Evolutionary conservation across 2,888 invertebrate species (phyloP), one percentile per base, ranked within the genome.

Genomic region (Drosophila borealis): DNA sequence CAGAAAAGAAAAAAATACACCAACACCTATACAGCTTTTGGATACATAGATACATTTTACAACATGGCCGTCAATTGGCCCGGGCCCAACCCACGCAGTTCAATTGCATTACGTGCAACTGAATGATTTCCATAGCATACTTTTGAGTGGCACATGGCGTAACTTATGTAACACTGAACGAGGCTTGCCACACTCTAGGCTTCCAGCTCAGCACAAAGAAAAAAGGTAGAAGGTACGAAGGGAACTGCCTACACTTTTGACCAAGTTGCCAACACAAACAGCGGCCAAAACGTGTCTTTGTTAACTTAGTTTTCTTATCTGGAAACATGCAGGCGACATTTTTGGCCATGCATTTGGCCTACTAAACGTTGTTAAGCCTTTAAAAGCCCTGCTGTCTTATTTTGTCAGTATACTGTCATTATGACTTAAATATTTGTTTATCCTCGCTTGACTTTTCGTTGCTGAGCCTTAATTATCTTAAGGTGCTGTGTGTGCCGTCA

Each of bases 71-170:
- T 56, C 70, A 62, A 60, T 44, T 62, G 64, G 60, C 34, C 37
- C n/a, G 10, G n/a, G 19, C 29, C 11, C 59, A 51, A 41, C 60
- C 55, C 55, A 60, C 25, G 11, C 19, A 60, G 48, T 46, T 72
- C 83, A 70, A 82, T 86, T 82, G 86, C 71, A 74, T 82, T 76
- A 76, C 51, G 68, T 70, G 66, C 80, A 75, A 49, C 57, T 68
- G 54, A 86, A 56, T 50, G 67, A 66, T 71, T 86, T 71, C 19
- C 75, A 69, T 76, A 81, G 88, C 71, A 84, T 53, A 78, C 75
- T 65, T 84, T 75, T 62, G 14, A 71, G 76, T 19, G 44, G 49
- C 36, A 44, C 13, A 17, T 33, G 33, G 19, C n/a, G n/a, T 8
- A 48, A 62, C 55, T 81, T 83, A 81, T 70, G 68, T 71, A 87